Percentiles rank a stretch among this genome's conserved stretches.
These are phyloP conservation scores for Cotesia vestalis DNA, from an alignment of 1,140 invertebrate genomes.

Conservation along the genomic window DNA sequence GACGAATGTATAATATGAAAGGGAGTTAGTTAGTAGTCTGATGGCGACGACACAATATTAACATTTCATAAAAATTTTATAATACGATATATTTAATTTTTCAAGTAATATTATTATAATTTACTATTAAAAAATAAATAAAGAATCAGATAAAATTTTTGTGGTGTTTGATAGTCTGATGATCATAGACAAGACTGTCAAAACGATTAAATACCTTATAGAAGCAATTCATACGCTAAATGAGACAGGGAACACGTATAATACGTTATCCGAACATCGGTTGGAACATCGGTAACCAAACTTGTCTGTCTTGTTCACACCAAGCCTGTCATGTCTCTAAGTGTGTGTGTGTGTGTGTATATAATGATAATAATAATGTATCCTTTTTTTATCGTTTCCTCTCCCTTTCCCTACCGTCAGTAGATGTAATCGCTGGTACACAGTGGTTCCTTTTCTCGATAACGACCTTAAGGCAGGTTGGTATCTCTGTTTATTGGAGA, in stretches of 20 bases:
- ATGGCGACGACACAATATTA: conserved; percentile 23
- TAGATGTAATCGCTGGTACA: no score
- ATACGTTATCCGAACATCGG: conserved; percentile 25
- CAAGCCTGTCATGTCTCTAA: conserved; percentile 15
- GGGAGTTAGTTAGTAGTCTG: conserved; percentile 4
- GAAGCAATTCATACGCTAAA: conserved; percentile 7
- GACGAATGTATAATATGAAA: neutral
- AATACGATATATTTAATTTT: no score
- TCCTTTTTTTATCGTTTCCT: neutral
- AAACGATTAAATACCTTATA: conserved; percentile 9
- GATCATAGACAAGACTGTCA: neutral
- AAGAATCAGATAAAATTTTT: no score
- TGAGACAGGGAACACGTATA: conserved; percentile 24
- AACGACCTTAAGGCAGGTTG: neutral
- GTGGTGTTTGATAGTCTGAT: neutral
- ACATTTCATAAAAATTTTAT: conserved; percentile 19
- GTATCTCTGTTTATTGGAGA: no score
- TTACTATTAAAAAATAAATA: neutral
- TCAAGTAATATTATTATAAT: no score
- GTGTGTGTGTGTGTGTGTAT: neutral
- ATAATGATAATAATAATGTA: neutral
- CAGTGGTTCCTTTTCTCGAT: neutral
- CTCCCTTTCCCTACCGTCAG: no score
- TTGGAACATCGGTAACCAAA: conserved; percentile 58
- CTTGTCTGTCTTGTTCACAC: conserved; percentile 57